Evolutionary conservation across 2,888 invertebrate genomes (phyloP).

Genomic region (Chalcis sispes): DNA sequence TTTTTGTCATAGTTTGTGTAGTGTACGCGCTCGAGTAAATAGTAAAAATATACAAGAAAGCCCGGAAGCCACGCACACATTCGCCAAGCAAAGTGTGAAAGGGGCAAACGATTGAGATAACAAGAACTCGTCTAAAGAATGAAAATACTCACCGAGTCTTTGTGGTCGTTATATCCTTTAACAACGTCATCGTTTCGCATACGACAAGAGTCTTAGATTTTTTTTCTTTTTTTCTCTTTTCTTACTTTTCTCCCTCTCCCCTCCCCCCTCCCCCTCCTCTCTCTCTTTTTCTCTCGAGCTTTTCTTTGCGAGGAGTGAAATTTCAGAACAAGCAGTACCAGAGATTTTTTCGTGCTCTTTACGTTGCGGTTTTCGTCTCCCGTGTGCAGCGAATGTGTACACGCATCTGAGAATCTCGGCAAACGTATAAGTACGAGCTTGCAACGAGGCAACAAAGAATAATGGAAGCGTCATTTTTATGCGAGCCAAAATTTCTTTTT

Average conservation of each 20-base stretch:
- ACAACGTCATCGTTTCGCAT: conserved; percentile 61
- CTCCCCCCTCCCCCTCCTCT: neutral
- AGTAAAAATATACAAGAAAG: conserved; percentile 30
- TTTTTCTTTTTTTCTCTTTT: neutral
- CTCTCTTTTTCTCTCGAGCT: neutral
- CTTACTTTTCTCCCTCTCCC: neutral
- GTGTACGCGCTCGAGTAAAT: conserved; percentile 15
- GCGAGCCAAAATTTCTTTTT: too few relatives aligned
- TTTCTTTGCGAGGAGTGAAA: neutral
- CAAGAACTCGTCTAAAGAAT: conserved; percentile 65
- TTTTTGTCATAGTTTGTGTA: conserved; percentile 1
- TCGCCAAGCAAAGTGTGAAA: conserved; percentile 46
- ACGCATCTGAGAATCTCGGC: too few relatives aligned
- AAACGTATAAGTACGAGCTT: too few relatives aligned
- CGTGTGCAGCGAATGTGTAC: neutral
- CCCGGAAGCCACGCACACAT: conserved; percentile 56
- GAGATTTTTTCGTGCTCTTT: neutral
- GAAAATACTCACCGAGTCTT: conserved; percentile 63
- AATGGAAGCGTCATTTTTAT: too few relatives aligned
- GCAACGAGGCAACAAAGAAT: too few relatives aligned
- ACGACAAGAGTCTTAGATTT: conserved; percentile 48
- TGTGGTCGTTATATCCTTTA: conserved; percentile 68
- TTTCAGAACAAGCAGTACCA: neutral
- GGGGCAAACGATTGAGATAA: conserved; percentile 66
- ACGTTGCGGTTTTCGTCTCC: neutral